Evolutionary conservation across 2,888 invertebrate genomes (phyloP).

Genomic region (Drosophila eohydei): DNA sequence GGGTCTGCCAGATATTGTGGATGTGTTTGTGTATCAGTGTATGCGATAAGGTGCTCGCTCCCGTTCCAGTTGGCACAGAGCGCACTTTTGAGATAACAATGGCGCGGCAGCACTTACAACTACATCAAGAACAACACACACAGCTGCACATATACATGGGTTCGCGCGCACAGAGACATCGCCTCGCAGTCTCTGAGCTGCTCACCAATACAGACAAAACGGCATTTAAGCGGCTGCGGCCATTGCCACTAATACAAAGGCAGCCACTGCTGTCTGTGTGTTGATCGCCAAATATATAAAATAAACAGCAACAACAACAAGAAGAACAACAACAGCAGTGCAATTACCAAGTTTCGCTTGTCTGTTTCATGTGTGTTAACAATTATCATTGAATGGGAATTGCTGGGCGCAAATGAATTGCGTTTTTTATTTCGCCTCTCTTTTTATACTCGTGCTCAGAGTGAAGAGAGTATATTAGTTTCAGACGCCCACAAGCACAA

Average conservation of each 20-base stretch:
- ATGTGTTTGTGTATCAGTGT: background rate
- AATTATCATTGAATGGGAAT: conserved; percentile 66
- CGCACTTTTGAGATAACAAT: conserved; percentile 59
- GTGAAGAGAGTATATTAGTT: background rate
- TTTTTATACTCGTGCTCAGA: background rate
- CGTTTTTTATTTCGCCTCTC: conserved; percentile 8
- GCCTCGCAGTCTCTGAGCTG: conserved; percentile 59
- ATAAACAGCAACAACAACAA: conserved; percentile 32
- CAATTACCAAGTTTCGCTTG: conserved; percentile 53
- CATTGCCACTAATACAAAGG: conserved; percentile 51
- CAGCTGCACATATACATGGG: background rate
- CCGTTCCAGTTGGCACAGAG: conserved; percentile 60
- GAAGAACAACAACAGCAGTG: conserved; percentile 31
- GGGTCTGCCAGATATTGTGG: conserved; percentile 9
- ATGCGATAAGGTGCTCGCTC: conserved; percentile 43
- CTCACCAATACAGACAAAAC: conserved; percentile 60
- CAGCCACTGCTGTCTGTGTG: conserved; percentile 13
- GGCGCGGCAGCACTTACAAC: conserved; percentile 24
- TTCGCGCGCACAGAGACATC: conserved; percentile 26
- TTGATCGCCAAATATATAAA: conserved; percentile 16
- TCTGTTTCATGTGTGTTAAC: conserved; percentile 58
- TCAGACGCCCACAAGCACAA: too few species aligned
- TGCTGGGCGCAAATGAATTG: conserved; percentile 32
- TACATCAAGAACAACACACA: conserved; percentile 25
- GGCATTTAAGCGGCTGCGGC: conserved; percentile 52